Percentiles rank a stretch among this genome's conserved stretches.
phyloP scores from a whole-genome alignment of 2,113 vertebrate species.

The Varanus salvator region DNA sequence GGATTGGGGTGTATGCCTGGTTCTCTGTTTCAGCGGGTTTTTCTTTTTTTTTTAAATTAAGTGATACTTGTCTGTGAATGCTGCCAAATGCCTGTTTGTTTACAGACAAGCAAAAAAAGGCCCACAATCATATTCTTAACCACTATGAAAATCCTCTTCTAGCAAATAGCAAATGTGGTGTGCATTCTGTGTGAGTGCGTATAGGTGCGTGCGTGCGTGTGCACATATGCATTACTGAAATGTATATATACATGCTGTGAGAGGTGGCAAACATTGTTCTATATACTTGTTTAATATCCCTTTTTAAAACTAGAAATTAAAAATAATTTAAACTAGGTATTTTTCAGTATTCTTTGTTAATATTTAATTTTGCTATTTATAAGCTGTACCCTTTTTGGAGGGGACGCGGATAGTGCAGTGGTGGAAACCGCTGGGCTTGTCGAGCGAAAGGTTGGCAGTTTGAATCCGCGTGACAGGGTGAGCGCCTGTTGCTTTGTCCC shows the following conservation, averaged over 20 bases:
- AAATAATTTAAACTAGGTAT: constrained; percentile 87
- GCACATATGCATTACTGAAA: constrained; percentile 44
- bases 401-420: too few relatives aligned
- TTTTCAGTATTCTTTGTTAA: constrained; percentile 88
- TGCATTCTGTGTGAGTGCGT: constrained; percentile 11
- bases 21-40: constrained; percentile 68
- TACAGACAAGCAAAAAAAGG: constrained; percentile 63
- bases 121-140: constrained; percentile 73
- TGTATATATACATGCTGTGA: constrained; percentile 60
- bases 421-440: too few relatives aligned
- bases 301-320: constrained; percentile 86
- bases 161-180: constrained; percentile 32
- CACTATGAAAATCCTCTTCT: constrained; percentile 72
- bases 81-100: constrained; percentile 69
- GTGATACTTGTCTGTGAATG: constrained; percentile 73
- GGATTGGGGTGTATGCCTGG: neutral
- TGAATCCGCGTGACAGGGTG: too few relatives aligned
- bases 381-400: constrained; percentile 69
- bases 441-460: too few relatives aligned
- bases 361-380: constrained; percentile 89
- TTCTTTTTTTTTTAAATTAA: constrained; percentile 37
- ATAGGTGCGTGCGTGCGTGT: neutral
- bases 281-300: constrained; percentile 88
- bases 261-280: constrained; percentile 82
- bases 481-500: too few relatives aligned